Base-by-base conservation (phyloP, 1,140 invertebrate genomes). In the Magallana ariakensis region DNA sequence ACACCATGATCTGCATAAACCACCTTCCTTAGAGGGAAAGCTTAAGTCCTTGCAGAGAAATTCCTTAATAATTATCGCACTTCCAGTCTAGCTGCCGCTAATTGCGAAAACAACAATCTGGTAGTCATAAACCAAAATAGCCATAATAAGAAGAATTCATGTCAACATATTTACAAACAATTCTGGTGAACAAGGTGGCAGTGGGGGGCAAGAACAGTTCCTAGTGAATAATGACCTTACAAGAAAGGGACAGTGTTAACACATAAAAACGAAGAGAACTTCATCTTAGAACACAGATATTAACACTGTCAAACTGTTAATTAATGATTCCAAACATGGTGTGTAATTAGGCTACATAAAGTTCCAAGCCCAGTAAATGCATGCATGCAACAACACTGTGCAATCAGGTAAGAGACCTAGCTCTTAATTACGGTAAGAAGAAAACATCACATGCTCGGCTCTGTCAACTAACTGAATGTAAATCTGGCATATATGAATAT, bases 61-160 rank as follows among this genome's bases (percentile, higher is more conserved):
- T 26, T 22, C 33, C 10, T 22, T 70, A 46, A 11, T 75, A 75
- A 75, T 75, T 33, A 33, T 75, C 33, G 33, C 33, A 75, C 22
- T 26, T 75, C 13, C 33, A 13, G 22, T 13, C 66, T n/a, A n/a
- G n/a, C n/a, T 75, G 66, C 33, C 66, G 26, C 22, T 13, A 75
- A 75, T 1, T 26, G 66, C 22, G 22, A 60, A 60, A 60, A 60
- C 15, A 60, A 60, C 33, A 46, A n/a, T 60, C 15, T 11, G n/a
- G n/a, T n/a, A 5, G 58, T 60, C 33, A 46, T 13, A 60, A 60
- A 60, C 22, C 66, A 75, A 75, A 75, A 75, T 75, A 75, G 66
- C 66, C 13, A 19, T 10, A 13, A 75, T 26, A 75, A 46, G 66
- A 75, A 75, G 66, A 26, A 60, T 15, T 15, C 15, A 75, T 75